These are phyloP conservation scores for Linepithema humile DNA, from an alignment of 1,140 invertebrate genomes.

Conservation along the genomic window DNA sequence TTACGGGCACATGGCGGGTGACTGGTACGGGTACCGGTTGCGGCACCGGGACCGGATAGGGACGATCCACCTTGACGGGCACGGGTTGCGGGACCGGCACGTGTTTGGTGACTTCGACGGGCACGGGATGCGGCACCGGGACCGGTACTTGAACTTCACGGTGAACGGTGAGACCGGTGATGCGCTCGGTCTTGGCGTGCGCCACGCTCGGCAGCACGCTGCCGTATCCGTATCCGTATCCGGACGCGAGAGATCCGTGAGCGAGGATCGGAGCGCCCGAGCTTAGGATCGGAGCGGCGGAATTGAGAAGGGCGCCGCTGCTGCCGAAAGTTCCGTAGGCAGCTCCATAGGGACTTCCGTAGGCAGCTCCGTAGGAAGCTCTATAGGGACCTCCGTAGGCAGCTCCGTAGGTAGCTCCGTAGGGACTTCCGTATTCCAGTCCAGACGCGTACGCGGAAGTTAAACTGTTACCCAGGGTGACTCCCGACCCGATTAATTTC, in stretches of 20 bases:
- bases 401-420: no score
- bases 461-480: neutral
- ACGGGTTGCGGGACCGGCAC: conserved; percentile 69
- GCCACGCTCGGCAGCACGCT: neutral
- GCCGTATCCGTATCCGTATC: conserved; percentile 10
- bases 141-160: conserved; percentile 72
- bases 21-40: conserved; percentile 72
- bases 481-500: neutral
- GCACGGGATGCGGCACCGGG: conserved; percentile 70
- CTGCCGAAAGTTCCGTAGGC: conserved; percentile 47
- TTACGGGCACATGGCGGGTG: conserved; percentile 71
- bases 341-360: conserved; percentile 27
- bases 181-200: conserved; percentile 24
- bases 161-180: conserved; percentile 36
- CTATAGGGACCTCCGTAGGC: no score
- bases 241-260: no score
- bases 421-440: conserved; percentile 8
- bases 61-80: conserved; percentile 71
- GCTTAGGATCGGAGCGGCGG: no score
- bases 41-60: conserved; percentile 71
- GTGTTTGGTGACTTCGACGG: conserved; percentile 70
- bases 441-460: neutral
- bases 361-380: no score
- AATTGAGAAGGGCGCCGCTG: no score
- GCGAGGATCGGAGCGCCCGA: no score